Base-by-base conservation (phyloP, 2,888 invertebrate genomes). In the Elysia crispata region DNA sequence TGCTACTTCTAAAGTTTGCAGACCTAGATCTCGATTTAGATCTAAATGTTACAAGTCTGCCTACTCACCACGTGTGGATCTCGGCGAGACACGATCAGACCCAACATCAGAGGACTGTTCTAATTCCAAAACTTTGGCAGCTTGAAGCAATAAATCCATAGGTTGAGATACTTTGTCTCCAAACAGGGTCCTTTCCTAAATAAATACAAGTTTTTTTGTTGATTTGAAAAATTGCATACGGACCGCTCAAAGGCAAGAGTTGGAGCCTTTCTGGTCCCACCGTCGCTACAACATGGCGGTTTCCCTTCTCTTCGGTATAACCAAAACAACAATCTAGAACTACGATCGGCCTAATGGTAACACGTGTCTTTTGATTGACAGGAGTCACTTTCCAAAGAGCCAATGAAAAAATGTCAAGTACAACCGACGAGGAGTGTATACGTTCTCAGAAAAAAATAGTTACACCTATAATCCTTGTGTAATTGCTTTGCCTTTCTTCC, bases 361-460 rank as follows among this genome's bases (percentile, higher is more conserved):
- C 80, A 80, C 76, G 80, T 80, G 80, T 23, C 80, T 80, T 62
- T 49, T 80, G 80, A 80, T 80, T 80, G 80, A 80, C 80, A 76
- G 76, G 31, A 11, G 3, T 80, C 70, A 69, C 76, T 70, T 76
- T 69, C n/a, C 69, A 62, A 31, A 25, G 23, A 33, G 49, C 80
- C 80, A 80, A 80, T 76, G 33, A 69, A 69, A 75, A 41, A 41
- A 15, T 33, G 15, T 33, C 18, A 25, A 31, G 5, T 62, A 18
- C 25, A 23, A 15, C 25, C 31, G 23, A 25, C 5, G 20, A 8
- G 23, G 60, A 69, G 3, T 18, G 15, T 13, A 67, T 33, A 8
- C 57, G 25, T 20, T 33, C 77, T 33, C 69, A 1, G 13, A n/a
- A 69, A 50, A 69, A 77, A 77, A 20, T 31, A 69, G 77, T 77